phyloP scores from a whole-genome alignment of 2,888 invertebrate genomes.

The Electrophaes corylata region DNA sequence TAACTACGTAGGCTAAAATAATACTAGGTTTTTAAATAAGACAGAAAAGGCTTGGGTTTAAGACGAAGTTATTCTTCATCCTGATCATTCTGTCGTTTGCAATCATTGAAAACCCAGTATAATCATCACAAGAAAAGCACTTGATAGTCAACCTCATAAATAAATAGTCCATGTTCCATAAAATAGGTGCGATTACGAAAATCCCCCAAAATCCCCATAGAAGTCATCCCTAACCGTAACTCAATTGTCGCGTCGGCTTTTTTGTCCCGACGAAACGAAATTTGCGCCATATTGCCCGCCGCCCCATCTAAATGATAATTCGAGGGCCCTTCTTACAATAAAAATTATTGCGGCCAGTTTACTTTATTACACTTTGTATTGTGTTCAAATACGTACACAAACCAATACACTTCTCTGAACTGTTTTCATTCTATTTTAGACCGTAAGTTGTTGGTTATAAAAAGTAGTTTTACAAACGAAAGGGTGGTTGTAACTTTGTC shows the following conservation, averaged over 20 bases:
- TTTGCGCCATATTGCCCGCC: slow-evolving; percentile 77
- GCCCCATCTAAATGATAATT: slow-evolving; percentile 84
- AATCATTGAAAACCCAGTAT: background rate
- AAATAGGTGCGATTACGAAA: slow-evolving; percentile 66
- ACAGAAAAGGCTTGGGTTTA: no score
- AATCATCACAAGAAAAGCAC: slow-evolving; percentile 19
- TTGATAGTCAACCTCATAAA: slow-evolving; percentile 41
- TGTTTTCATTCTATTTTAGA: slow-evolving; percentile 40
- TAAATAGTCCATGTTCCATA: slow-evolving; percentile 47
- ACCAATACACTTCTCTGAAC: slow-evolving; percentile 39
- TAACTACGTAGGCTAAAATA: no score
- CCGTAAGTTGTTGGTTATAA: slow-evolving; percentile 13
- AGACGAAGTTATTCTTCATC: no score
- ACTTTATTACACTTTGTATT: slow-evolving; percentile 82
- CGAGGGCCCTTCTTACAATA: slow-evolving; percentile 79
- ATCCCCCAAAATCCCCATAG: slow-evolving; percentile 53
- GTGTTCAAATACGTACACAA: slow-evolving; percentile 68
- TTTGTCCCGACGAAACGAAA: slow-evolving; percentile 58
- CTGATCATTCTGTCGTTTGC: no score
- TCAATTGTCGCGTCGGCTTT: slow-evolving; percentile 68
- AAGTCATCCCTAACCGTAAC: slow-evolving; percentile 67
- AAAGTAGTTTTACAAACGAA: slow-evolving; percentile 25
- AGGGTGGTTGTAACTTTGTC: slow-evolving; percentile 25
- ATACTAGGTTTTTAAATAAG: no score
- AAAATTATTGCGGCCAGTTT: slow-evolving; percentile 83